These are phyloP conservation scores for Siniperca knerii DNA, from an alignment of 2,113 vertebrate species.

Conservation along the genomic window DNA sequence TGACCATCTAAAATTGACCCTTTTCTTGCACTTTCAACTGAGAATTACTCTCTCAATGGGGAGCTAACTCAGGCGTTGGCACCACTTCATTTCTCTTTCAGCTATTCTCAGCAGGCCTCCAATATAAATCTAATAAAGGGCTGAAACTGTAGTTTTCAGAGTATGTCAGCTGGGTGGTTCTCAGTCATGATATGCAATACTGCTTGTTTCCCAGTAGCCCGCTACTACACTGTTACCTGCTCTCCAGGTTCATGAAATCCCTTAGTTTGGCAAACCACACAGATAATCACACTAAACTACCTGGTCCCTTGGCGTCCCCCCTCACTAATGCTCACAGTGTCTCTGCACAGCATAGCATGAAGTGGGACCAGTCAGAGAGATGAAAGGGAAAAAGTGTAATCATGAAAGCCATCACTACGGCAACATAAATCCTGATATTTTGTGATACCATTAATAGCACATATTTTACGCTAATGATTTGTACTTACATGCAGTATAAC, in stretches of 20 bases:
- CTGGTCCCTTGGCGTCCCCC: slow-evolving; percentile 22
- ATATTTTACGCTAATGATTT: neutral
- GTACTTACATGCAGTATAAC: neutral
- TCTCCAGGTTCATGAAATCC: slow-evolving; percentile 51
- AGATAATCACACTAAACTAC: slow-evolving; percentile 28
- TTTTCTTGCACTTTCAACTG: slow-evolving; percentile 67
- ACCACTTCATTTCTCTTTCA: slow-evolving; percentile 62
- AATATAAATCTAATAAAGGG: slow-evolving; percentile 68
- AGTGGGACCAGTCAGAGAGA: slow-evolving; percentile 13
- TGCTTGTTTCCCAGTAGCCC: slow-evolving; percentile 23
- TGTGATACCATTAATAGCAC: neutral
- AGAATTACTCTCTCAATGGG: slow-evolving; percentile 68
- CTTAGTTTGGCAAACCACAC: slow-evolving; percentile 36
- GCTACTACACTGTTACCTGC: slow-evolving; percentile 22
- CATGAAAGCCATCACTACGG: neutral
- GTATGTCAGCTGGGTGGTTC: slow-evolving; percentile 37
- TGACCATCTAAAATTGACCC: slow-evolving; percentile 63
- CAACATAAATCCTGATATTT: neutral
- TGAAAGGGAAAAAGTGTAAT: slow-evolving; percentile 1
- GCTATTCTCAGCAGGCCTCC: slow-evolving; percentile 64
- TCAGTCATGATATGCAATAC: slow-evolving; percentile 46
- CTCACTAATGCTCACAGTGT: slow-evolving; percentile 5
- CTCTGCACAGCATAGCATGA: slow-evolving; percentile 2
- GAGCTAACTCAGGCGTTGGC: slow-evolving; percentile 50
- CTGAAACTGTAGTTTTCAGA: slow-evolving; percentile 28